Conservation (phyloP, 2,113 vertebrate species). For the Elgaria multicarinata region DNA sequence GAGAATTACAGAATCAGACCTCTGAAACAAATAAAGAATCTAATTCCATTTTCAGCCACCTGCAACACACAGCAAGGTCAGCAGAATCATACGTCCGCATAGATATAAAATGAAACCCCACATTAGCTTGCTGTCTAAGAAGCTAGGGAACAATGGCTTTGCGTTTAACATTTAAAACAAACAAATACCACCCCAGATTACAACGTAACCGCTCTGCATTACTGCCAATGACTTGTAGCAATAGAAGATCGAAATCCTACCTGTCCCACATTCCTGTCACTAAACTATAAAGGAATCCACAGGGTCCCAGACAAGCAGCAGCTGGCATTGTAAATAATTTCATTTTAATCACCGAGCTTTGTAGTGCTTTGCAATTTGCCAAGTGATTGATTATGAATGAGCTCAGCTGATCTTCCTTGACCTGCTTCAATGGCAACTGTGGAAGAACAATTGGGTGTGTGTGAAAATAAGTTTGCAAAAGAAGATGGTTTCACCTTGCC, state of each 20-base stretch:
- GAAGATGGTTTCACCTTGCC: not conserved
- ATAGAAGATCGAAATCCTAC: conserved; percentile 30
- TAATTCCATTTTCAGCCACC: conserved; percentile 28
- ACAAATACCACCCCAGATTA: too few species aligned
- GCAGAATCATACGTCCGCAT: conserved; percentile 7
- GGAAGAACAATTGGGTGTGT: not conserved
- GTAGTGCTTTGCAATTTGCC: conserved; percentile 42
- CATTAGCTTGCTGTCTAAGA: conserved; percentile 36
- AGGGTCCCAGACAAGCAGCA: conserved; percentile 27
- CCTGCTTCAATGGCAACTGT: not conserved
- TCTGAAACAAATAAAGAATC: conserved; percentile 33
- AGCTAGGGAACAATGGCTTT: not conserved
- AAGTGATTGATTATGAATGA: conserved; percentile 24
- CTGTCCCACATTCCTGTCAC: conserved; percentile 15
- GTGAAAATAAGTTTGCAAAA: not conserved
- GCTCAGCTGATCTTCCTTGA: conserved; percentile 27
- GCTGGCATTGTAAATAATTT: conserved; percentile 41
- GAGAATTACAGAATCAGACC: conserved; percentile 13
- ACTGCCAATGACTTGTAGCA: conserved; percentile 15
- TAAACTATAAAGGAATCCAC: conserved; percentile 34
- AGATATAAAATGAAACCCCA: conserved; percentile 38
- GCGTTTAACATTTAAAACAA: conserved; percentile 5
- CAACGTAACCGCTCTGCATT: not conserved
- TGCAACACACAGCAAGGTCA: conserved; percentile 36
- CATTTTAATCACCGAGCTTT: conserved; percentile 42